phyloP scores from a whole-genome alignment of 2,888 invertebrate species.

The Platypus cylindrus region DNA sequence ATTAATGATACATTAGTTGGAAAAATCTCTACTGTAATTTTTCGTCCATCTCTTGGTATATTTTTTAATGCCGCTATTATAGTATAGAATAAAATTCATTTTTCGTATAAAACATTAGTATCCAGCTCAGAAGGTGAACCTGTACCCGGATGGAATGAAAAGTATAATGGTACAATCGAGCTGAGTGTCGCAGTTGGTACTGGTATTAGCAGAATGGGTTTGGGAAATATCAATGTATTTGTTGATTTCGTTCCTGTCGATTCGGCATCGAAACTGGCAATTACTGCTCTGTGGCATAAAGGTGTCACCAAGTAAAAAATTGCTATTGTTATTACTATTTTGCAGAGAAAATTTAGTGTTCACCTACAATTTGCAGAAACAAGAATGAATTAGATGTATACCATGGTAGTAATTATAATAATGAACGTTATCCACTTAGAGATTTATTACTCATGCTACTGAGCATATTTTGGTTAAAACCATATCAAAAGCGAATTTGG shows the following conservation, averaged over 20 bases:
- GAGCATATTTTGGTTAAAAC: conserved; percentile 61
- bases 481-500: conserved; percentile 63
- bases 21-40: conserved; percentile 61
- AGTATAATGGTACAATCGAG: not conserved
- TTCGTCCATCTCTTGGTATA: conserved; percentile 78
- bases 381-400: conserved; percentile 5
- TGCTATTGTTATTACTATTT: no score
- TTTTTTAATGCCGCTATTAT: not conserved
- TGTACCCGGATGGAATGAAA: not conserved
- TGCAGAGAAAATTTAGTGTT: no score
- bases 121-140: not conserved
- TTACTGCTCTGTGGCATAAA: no score
- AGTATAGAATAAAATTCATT: not conserved
- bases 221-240: not conserved
- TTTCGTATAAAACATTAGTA: not conserved
- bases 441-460: not conserved
- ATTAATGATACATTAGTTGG: conserved; percentile 46
- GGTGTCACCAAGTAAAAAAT: no score
- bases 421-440: not conserved
- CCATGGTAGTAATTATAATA: conserved; percentile 6
- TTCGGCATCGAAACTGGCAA: no score
- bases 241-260: not conserved
- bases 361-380: conserved; percentile 11
- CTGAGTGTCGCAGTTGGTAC: not conserved
- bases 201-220: not conserved